Percentiles rank a stretch among this genome's conserved stretches.
Conservation (phyloP, 1,140 invertebrate genomes). For the Subanguina moxae region DNA sequence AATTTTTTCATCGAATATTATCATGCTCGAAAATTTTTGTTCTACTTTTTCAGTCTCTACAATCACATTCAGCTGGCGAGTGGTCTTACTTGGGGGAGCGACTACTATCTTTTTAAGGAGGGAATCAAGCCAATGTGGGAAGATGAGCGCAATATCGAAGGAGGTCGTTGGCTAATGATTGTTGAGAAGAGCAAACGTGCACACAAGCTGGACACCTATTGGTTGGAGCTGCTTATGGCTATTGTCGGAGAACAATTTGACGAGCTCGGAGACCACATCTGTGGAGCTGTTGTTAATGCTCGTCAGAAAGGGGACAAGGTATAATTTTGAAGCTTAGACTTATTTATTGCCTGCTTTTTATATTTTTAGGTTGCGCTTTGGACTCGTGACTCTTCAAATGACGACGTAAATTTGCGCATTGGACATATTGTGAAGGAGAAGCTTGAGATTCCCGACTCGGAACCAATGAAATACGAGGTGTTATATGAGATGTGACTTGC, state of each 20-base stretch:
- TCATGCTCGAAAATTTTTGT: slow-evolving; percentile 6
- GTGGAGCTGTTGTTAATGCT: slow-evolving; percentile 88
- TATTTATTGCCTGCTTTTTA: not conserved
- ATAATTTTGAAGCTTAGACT: slow-evolving; percentile 52
- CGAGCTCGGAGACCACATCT: slow-evolving; percentile 82
- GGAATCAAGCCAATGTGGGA: slow-evolving; percentile 98
- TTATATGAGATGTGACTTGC: too few species aligned
- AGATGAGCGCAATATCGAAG: slow-evolving; percentile 76
- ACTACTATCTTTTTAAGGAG: slow-evolving; percentile 85
- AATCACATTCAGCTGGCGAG: slow-evolving; percentile 90
- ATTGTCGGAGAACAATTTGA: slow-evolving; percentile 94
- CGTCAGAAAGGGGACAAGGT: slow-evolving; percentile 87
- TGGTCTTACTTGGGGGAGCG: slow-evolving; percentile 79
- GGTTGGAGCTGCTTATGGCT: slow-evolving; percentile 88
- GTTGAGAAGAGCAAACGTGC: slow-evolving; percentile 51
- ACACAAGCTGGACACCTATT: slow-evolving; percentile 82
- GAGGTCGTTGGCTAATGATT: slow-evolving; percentile 81
- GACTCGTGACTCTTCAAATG: slow-evolving; percentile 78
- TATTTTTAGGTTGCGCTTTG: slow-evolving; percentile 64
- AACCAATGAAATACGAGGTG: slow-evolving; percentile 52
- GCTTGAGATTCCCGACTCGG: slow-evolving; percentile 48
- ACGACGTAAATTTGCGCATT: slow-evolving; percentile 69
- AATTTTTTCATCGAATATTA: slow-evolving; percentile 45
- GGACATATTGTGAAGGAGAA: slow-evolving; percentile 59
- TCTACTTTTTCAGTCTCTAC: slow-evolving; percentile 70